A percentile compares a stretch with the other conserved stretches of the same genome.
phyloP scores from a whole-genome alignment of 2,113 vertebrate species.

The Peromyscus maniculatus region DNA sequence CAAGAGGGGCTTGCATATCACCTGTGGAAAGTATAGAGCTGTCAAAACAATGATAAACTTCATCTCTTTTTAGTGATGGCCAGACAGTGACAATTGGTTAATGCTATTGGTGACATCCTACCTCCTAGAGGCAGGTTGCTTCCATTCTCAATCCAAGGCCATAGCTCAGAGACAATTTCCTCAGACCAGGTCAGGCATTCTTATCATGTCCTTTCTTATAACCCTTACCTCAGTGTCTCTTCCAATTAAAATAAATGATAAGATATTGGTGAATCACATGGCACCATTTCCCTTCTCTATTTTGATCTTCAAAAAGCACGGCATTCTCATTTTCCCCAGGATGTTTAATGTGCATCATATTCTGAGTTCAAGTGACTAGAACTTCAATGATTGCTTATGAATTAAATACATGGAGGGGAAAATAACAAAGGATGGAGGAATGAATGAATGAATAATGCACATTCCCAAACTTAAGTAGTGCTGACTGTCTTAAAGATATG shows the following conservation, averaged over 20 bases:
- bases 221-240: background rate
- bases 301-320: background rate
- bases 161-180: background rate
- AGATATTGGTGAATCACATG: background rate
- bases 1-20: background rate
- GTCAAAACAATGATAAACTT: background rate
- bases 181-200: background rate
- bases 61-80: background rate
- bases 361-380: background rate
- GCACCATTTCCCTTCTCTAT: background rate
- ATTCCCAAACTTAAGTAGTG: background rate
- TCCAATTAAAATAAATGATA: slow-evolving; percentile 36
- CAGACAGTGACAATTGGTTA: background rate
- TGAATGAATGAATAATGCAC: slow-evolving; percentile 50
- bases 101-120: background rate
- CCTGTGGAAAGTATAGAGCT: background rate
- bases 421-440: slow-evolving; percentile 8
- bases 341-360: background rate
- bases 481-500: slow-evolving; percentile 46
- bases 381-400: background rate
- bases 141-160: background rate
- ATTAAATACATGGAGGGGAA: slow-evolving; percentile 2
- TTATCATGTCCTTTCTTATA: background rate
- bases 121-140: background rate
- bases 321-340: background rate